Evolutionary conservation across 1,140 invertebrate species (phyloP).

Genomic region (Gonatopus flavifemur): DNA sequence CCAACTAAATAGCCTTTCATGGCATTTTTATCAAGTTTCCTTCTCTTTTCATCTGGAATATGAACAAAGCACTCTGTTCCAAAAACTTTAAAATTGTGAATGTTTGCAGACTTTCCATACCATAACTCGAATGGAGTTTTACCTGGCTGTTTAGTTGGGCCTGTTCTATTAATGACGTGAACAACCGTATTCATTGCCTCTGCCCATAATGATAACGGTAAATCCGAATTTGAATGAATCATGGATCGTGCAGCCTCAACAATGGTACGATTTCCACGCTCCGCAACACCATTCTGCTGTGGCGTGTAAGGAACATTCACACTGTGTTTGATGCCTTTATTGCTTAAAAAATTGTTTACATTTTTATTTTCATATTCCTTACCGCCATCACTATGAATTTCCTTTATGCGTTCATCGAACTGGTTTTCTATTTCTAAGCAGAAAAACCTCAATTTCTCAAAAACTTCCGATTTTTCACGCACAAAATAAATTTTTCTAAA

Average conservation of each 20-base stretch:
- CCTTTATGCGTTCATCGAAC: background rate
- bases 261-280: too few relatives aligned
- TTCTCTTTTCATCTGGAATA: too few relatives aligned
- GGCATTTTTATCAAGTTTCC: too few relatives aligned
- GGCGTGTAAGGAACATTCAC: too few relatives aligned
- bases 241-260: background rate
- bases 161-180: too few relatives aligned
- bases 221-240: background rate
- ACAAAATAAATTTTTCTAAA: conserved; percentile 6
- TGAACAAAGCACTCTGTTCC: too few relatives aligned
- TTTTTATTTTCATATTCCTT: conserved; percentile 4
- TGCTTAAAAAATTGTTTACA: background rate
- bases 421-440: background rate
- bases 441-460: conserved; percentile 4
- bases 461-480: too few relatives aligned
- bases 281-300: too few relatives aligned
- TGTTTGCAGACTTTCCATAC: background rate
- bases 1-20: too few relatives aligned
- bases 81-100: too few relatives aligned
- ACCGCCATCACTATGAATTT: conserved; percentile 4
- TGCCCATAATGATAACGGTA: conserved; percentile 5
- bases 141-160: background rate
- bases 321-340: too few relatives aligned
- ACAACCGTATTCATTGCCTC: conserved; percentile 4
- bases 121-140: conserved; percentile 8